Base-by-base conservation (phyloP, 2,888 invertebrate genomes). In the Ormyrus labotus region DNA sequence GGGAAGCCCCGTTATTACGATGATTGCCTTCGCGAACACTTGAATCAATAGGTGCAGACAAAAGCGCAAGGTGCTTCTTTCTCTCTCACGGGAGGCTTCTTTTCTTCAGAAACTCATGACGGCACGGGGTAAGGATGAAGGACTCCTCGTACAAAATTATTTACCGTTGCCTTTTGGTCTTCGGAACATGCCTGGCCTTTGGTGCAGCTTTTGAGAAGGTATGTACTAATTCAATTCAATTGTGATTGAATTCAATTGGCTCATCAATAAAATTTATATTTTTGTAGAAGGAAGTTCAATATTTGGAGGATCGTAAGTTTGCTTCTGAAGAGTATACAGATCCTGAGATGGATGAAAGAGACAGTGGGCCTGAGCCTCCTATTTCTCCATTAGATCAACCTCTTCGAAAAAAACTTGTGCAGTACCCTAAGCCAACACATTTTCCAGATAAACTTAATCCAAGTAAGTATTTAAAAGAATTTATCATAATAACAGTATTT, bases 291-390 rank as follows among this genome's bases (percentile, higher is more conserved):
- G 78, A 60, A 9, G 58, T 76, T 6, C 80, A 80, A 51, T 78
- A 82, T 50, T 53, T 82, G 58, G 73, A 80, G 53, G 77, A 82
- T 19, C 73, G 60, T 53, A 80, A 81, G 45, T 82, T 82, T 69
- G 64, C 71, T 63, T 71, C 74, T 3, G 78, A 80, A 55, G 82
- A 82, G 47, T 82, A 82, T 45, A 34, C 77, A 51, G 82, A 87
- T 79, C 60, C 83, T 5, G 88, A 89, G 45, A 84, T 81, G 5
- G 86, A 87, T 8, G 87, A 89, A n/a, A 86, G 83, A 68, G 85
- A 85, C 10, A 86, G 76, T 79, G 86, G 81, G 11, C 81, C 81
- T n/a, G 81, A 85, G 45, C 11, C 75, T 60, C 70, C 75, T 5
- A 75, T 79, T 48, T 82, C 68, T 2, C 71, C 82, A 2, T 81